Evolutionary conservation across 2,113 vertebrate genomes (phyloP).

Genomic region (Tor tambroides): DNA sequence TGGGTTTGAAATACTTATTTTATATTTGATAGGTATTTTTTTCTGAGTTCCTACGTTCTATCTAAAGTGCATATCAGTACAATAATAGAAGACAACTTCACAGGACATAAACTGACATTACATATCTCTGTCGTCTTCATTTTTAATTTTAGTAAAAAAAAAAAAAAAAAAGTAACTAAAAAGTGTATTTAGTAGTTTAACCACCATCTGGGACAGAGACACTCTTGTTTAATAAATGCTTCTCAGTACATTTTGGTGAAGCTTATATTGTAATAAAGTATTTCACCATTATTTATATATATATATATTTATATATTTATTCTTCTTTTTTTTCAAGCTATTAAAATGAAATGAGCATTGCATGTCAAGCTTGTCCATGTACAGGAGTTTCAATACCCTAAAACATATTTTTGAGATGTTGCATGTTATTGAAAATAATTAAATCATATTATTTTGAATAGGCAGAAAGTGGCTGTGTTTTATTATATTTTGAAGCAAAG

Average conservation of each 20-base stretch:
- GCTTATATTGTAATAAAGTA: background rate
- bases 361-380: background rate
- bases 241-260: background rate
- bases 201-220: background rate
- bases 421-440: background rate
- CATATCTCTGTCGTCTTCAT: background rate
- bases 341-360: background rate
- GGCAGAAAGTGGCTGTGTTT: background rate
- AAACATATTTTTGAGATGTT: background rate
- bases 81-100: background rate
- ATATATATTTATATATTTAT: no score
- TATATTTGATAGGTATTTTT: background rate
- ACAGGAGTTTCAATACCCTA: background rate
- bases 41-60: background rate
- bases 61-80: background rate
- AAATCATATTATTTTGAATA: background rate
- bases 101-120: background rate
- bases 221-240: background rate
- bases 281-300: background rate
- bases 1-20: background rate
- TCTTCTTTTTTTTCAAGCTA: background rate
- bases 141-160: background rate
- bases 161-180: no score
- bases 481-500: background rate
- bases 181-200: background rate